Evolutionary conservation across 2,113 vertebrate species (phyloP), one percentile per base, ranked within the genome.

Genomic region (Ceuthmochares aereus): DNA sequence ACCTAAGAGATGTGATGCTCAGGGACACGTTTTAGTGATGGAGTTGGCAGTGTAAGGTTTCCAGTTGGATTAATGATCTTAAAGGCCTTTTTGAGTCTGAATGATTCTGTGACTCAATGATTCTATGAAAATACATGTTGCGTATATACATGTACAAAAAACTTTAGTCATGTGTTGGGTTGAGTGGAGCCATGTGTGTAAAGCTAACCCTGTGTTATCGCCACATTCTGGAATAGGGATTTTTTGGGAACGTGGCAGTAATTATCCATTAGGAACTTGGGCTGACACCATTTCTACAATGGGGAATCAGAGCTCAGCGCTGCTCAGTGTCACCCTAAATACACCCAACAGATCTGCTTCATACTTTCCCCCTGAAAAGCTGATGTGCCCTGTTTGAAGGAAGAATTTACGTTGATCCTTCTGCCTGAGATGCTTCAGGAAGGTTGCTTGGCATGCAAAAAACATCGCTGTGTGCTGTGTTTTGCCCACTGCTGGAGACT

Each of bases 391-490:
- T 9, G 1, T 22, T 58, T 16, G 59, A 73, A 66, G 43, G 43
- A 21, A 37, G 52, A 19, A 36, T 9, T 73, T 40, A 37, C 43
- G 26, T 45, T 14, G 43, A 29, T 29, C 59, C n/a, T 27, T 14
- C 51, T 19, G 26, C 55, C 34, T 22, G 36, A 2, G 3, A 4
- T 19, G 49, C 43, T 51, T 36, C 34, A 9, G 36, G 26, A 42
- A 36, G 20, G 16, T 54, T 32, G 15, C 56, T 20, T 12, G 18
- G 11, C 2, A 6, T 12, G 6, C 14, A 17, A 36, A 51, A 21
- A 36, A 17, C 22, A 16, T 32, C 2, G 0, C 3, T 3, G 2
- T 2, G 58, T 19, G 77, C 15, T 34, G 16, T 4, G 17, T 51
- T 74, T 52, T 22, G 43, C 36, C 49, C 8, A 3, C 17, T 2